Percentiles rank a stretch among this genome's conserved stretches.
phyloP scores from a whole-genome alignment of 2,888 invertebrate genomes.

The Apamea crenata region DNA sequence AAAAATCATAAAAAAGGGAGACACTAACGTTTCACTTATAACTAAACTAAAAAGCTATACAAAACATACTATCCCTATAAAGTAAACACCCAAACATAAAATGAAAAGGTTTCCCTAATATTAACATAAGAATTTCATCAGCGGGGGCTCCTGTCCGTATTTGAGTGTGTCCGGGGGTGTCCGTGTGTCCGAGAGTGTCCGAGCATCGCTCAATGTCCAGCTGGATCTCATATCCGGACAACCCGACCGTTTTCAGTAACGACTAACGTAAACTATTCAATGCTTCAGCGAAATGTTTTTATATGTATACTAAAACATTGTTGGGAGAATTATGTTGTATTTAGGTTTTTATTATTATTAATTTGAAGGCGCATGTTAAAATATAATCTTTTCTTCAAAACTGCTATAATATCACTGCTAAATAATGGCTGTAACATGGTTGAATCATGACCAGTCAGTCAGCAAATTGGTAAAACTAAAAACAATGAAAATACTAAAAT shows the following conservation, averaged over 20 bases:
- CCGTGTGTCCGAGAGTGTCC: conserved; percentile 51
- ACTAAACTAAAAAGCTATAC: conserved; percentile 39
- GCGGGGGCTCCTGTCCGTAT: conserved; percentile 34
- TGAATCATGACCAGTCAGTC: neutral
- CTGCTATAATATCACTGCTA: neutral
- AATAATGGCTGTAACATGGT: neutral
- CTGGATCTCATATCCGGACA: conserved; percentile 73
- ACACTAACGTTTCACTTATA: neutral
- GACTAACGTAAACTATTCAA: conserved; percentile 68
- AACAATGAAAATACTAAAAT: neutral
- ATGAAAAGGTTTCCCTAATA: conserved; percentile 63
- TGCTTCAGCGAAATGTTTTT: conserved; percentile 49
- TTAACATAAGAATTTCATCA: conserved; percentile 74
- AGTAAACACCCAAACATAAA: conserved; percentile 54
- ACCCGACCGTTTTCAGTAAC: conserved; percentile 65
- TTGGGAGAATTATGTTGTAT: neutral
- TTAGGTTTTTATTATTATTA: conserved; percentile 23
- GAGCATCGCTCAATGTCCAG: conserved; percentile 72
- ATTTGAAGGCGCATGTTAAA: conserved; percentile 4
- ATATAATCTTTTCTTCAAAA: neutral
- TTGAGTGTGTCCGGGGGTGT: conserved; percentile 51
- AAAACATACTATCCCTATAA: conserved; percentile 32
- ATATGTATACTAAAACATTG: conserved; percentile 12
- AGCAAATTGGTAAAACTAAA: too few species aligned
- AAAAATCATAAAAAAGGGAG: neutral